Evolutionary conservation across 2,113 vertebrate genomes (phyloP), one percentile per base, ranked within the genome.

Genomic region (Melanerpes aurifrons): DNA sequence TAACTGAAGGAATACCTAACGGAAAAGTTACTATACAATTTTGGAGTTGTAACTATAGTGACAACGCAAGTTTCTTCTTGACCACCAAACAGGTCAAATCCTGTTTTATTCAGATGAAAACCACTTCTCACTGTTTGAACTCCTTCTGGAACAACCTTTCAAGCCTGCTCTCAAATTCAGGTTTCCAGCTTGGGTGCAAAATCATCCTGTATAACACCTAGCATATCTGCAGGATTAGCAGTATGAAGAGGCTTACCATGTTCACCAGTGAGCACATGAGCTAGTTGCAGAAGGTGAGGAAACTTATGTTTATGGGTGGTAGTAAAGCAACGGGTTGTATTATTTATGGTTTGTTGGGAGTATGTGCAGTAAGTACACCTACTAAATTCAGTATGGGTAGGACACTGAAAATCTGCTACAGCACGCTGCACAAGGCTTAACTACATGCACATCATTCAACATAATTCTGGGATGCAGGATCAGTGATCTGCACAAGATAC

Each of bases 61-160:
- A 20, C 17, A 32, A 80, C 9, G 13, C 16, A 80, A 28, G 22
- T 31, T 37, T 71, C 48, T 64, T 70, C n/a, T 24, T 62, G 70
- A 82, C 14, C 62, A 28, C 16, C 3, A 19, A 29, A 22, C 11
- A 68, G 13, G 13, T 69, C 50, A 68, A 86, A 79, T 26, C 48
- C 19, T 15, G 9, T 50, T 58, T 59, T 63, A 37, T 61, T 72
- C 31, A n/a, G 5, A 35, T 4, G 2, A 64, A 80, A 76, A 24
- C 7, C 2, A 2, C 4, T 87, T 71, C 24, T 62, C 29, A 73
- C 4, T n/a, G 29, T 43, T 32, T 73, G 18, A 88, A 45, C 13
- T 40, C 29, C 15, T 11, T 40, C 29, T 12, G 18, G 9, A 79
- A n/a, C 0, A 0, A 26, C 3, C 1, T 25, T 5, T 20, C 13